Base-by-base conservation (phyloP, 2,888 invertebrate species). In the Pinctada fucata region DNA sequence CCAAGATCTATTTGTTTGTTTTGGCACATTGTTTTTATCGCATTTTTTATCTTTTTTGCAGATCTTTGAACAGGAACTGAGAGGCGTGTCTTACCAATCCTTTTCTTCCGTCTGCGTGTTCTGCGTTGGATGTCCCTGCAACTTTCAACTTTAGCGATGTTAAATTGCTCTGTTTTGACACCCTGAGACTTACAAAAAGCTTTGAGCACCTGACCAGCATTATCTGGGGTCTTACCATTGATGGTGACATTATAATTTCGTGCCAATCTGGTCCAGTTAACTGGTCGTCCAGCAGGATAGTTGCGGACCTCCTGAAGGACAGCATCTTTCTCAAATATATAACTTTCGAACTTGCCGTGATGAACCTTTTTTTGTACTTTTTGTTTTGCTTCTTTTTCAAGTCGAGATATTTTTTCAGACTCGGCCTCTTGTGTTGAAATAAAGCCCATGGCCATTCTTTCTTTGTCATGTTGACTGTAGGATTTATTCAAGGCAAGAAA, bases 211-310 rank as follows among this genome's bases (percentile, higher is more conserved):
- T 70, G 70, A 5, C 70, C 70, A n/a, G 70, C 70, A 50, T 70
- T 70, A n/a, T 65, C 48, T 31, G 58, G 58, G n/a, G 45, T n/a
- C n/a, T 16, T 73, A 5, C 58, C 65, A 45, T 48, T 45, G 48
- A 31, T 10, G 6, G 64, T 73, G 5, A 65, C 65, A 4, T 73
- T 13, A 49, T 73, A 50, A 16, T 73, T 73, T 8, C 45, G 8
- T 8, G 49, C 73, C 13, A 73, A 8, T 48, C 73, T 45, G 10
- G 73, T 65, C 73, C 73, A 73, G 16, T 64, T 73, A 13, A 73
- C 64, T 5, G 47, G 58, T 3, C 64, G 45, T 45, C 48, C 48
- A 52, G 45, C 13, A 48, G n/a, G 64, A 64, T 63, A 65, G 47
- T 48, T 16, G 6, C 65, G 47, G 49, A 73, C 58, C 50, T 73